Evolutionary conservation across 2,797 vertebrate genomes (phyloP).

Genomic region (Gymnoscopelus braueri): DNA sequence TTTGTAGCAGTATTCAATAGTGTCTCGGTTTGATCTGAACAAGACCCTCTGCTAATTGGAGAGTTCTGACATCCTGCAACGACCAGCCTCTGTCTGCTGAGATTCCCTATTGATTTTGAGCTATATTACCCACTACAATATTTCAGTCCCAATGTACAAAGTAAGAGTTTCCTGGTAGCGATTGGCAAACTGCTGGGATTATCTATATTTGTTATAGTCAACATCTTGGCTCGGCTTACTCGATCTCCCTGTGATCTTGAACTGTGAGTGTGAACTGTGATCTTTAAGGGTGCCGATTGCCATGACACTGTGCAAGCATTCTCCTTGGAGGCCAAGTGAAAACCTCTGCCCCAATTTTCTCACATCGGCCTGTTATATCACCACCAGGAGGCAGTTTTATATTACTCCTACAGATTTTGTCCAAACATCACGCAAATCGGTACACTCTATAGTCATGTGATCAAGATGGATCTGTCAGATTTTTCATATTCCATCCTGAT

Average conservation of each 20-base stretch:
- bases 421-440: not conserved
- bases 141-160: constrained; percentile 4
- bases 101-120: constrained; percentile 30
- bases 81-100: constrained; percentile 7
- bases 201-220: constrained; percentile 3
- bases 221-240: not conserved
- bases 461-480: no score
- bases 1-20: constrained; percentile 10
- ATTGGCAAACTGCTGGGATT: not conserved
- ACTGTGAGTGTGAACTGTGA: no score
- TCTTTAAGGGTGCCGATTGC: no score
- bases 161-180: constrained; percentile 1
- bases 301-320: no score
- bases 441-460: not conserved
- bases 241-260: no score
- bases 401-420: no score
- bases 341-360: no score
- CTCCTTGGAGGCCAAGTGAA: no score
- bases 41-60: constrained; percentile 27
- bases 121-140: constrained; percentile 3
- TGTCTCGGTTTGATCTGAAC: constrained; percentile 32
- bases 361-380: no score
- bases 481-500: no score
- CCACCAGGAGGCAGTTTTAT: no score
- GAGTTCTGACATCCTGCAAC: constrained; percentile 27